These are phyloP conservation scores for Vanessa cardui DNA, from an alignment of 2,888 invertebrate genomes.

Conservation along the genomic window DNA sequence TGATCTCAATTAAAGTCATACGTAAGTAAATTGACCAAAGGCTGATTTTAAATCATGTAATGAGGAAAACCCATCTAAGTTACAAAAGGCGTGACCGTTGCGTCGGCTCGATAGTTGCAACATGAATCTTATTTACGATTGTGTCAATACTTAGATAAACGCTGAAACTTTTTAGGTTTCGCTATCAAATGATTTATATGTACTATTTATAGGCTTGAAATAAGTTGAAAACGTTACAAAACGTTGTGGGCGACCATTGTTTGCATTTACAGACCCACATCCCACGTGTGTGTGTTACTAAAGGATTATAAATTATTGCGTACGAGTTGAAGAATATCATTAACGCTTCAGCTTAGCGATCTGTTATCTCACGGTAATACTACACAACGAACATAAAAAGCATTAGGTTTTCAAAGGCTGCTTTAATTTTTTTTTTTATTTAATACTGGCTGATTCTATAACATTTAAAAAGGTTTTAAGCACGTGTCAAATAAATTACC, in stretches of 20 bases:
- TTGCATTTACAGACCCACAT: conserved; percentile 20
- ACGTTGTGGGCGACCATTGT: conserved; percentile 35
- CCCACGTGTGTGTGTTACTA: conserved; percentile 24
- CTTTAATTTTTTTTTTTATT: too few species aligned
- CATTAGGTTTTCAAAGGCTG: too few species aligned
- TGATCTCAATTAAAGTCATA: neutral
- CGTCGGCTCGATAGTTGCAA: neutral
- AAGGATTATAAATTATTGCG: conserved; percentile 20
- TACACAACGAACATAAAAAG: neutral
- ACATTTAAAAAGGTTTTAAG: too few species aligned
- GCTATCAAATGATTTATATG: conserved; percentile 20
- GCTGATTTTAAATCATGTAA: conserved; percentile 4
- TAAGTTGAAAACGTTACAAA: conserved; percentile 25
- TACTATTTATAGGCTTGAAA: neutral
- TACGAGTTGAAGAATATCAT: conserved; percentile 9
- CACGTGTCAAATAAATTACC: too few species aligned
- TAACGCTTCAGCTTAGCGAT: conserved; percentile 1
- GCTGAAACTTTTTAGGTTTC: conserved; percentile 6
- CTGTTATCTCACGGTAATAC: conserved; percentile 2
- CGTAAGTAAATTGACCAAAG: neutral
- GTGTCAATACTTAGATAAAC: conserved; percentile 1
- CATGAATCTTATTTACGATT: conserved; percentile 1
- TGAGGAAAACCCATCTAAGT: neutral
- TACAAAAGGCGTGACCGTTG: conserved; percentile 8
- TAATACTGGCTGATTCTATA: too few species aligned